phyloP scores from a whole-genome alignment of 2,797 vertebrate species.

The Pipistrellus pipistrellus region DNA sequence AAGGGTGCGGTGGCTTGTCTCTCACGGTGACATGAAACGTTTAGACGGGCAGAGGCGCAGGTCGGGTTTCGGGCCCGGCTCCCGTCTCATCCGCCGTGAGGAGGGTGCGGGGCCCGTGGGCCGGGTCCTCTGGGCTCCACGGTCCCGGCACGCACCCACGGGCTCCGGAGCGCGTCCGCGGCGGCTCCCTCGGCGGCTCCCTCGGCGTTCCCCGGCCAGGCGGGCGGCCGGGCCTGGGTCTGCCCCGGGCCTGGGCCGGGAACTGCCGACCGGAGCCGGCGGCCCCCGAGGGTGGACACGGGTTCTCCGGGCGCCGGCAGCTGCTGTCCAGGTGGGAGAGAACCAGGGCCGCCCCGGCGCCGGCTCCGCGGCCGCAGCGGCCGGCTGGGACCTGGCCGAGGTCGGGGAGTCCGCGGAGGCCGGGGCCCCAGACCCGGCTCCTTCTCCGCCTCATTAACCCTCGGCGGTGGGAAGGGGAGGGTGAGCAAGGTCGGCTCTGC shows the following conservation, averaged over 20 bases:
- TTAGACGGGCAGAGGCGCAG: neutral
- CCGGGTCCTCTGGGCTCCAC: accelerated
- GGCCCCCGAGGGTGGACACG: neutral
- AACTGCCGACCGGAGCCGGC: neutral
- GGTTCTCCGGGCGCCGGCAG: neutral
- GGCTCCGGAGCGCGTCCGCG: accelerated
- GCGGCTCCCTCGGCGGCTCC: accelerated
- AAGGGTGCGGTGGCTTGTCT: neutral
- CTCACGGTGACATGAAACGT: accelerated
- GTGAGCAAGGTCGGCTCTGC: no score
- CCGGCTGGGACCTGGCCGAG: neutral
- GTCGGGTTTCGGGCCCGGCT: neutral
- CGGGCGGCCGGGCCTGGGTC: neutral
- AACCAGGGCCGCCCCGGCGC: accelerated
- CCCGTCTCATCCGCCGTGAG: accelerated
- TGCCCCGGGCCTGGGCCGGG: accelerated
- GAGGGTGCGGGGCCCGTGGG: neutral
- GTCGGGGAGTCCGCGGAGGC: accelerated
- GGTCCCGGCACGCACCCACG: accelerated
- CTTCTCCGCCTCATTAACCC: accelerated
- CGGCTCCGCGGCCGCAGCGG: neutral
- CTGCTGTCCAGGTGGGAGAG: neutral
- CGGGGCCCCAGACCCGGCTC: neutral
- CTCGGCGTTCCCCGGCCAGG: no score
- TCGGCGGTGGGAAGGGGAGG: accelerated